Evolutionary conservation across 2,113 vertebrate genomes (phyloP).

Genomic region (Elephantulus edwardii): DNA sequence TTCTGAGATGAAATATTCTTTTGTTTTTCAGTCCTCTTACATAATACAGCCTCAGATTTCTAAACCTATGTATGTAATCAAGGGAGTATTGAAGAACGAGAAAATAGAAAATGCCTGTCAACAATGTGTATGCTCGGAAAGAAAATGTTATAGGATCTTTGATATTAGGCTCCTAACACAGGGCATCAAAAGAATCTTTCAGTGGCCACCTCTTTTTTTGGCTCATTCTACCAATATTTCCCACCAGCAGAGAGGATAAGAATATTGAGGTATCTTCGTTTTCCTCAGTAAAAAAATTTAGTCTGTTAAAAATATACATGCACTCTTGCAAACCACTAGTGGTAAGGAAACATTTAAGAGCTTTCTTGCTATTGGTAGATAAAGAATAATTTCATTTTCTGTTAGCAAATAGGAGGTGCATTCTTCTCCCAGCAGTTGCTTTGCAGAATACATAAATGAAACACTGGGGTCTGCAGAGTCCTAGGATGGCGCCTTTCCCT

Average conservation of each 20-base stretch:
- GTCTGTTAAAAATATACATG: slow-evolving; percentile 29
- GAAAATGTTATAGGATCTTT: slow-evolving; percentile 3
- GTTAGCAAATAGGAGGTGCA: slow-evolving; percentile 27
- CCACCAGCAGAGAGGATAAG: neutral
- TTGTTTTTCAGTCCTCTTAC: neutral
- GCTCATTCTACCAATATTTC: neutral
- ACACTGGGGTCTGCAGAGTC: neutral
- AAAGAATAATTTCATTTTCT: slow-evolving; percentile 49
- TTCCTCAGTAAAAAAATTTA: slow-evolving; percentile 50
- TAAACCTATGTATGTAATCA: slow-evolving; percentile 26
- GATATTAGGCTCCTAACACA: slow-evolving; percentile 22
- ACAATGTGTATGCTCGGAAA: slow-evolving; percentile 2
- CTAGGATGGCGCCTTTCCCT: neutral
- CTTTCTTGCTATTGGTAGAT: slow-evolving; percentile 7
- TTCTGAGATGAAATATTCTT: slow-evolving; percentile 45
- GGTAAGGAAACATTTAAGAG: slow-evolving; percentile 42
- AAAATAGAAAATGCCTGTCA: slow-evolving; percentile 45
- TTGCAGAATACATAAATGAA: neutral
- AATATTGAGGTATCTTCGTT: slow-evolving; percentile 21
- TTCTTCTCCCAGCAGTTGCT: slow-evolving; percentile 18
- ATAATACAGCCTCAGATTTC: slow-evolving; percentile 12
- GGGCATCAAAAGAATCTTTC: slow-evolving; percentile 11
- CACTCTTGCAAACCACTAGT: slow-evolving; percentile 12
- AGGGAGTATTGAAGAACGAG: slow-evolving; percentile 14
- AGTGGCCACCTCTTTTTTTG: neutral